These are phyloP conservation scores for Clamator glandarius DNA, from an alignment of 2,797 vertebrate genomes.

Conservation along the genomic window DNA sequence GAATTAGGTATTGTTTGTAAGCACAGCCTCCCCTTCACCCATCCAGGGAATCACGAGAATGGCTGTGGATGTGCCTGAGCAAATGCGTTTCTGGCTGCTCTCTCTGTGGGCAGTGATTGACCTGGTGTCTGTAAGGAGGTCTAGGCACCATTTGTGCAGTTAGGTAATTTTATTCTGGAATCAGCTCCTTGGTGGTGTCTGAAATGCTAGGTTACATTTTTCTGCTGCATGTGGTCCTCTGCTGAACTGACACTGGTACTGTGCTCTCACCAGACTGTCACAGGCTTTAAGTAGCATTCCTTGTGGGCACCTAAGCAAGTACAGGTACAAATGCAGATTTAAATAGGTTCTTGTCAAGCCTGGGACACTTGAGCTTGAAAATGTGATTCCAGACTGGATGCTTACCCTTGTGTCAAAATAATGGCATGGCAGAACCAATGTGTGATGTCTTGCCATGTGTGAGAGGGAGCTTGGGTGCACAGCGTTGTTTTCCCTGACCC, in stretches of 20 bases:
- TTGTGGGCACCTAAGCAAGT: background rate
- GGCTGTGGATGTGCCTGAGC: fast-evolving
- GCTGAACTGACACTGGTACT: background rate
- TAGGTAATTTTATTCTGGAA: background rate
- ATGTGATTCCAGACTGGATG: fast-evolving
- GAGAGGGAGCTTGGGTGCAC: fast-evolving
- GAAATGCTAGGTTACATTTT: background rate
- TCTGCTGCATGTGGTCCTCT: fast-evolving
- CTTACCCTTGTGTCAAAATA: background rate
- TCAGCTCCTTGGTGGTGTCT: background rate
- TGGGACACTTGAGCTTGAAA: fast-evolving
- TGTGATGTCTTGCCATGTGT: fast-evolving
- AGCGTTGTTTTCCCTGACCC: background rate
- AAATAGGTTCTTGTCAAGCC: background rate
- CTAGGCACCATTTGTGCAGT: too few species aligned
- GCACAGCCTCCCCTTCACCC: background rate
- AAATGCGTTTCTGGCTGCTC: fast-evolving
- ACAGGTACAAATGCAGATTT: background rate
- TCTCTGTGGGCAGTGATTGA: fast-evolving
- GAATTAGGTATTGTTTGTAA: background rate
- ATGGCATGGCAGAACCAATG: background rate
- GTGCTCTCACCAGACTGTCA: background rate
- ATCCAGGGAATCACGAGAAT: too few species aligned
- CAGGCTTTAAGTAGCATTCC: background rate
- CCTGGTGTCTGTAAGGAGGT: background rate